Conservation (phyloP, 1,140 invertebrate species). For the Mycetomoellerius zeteki region DNA sequence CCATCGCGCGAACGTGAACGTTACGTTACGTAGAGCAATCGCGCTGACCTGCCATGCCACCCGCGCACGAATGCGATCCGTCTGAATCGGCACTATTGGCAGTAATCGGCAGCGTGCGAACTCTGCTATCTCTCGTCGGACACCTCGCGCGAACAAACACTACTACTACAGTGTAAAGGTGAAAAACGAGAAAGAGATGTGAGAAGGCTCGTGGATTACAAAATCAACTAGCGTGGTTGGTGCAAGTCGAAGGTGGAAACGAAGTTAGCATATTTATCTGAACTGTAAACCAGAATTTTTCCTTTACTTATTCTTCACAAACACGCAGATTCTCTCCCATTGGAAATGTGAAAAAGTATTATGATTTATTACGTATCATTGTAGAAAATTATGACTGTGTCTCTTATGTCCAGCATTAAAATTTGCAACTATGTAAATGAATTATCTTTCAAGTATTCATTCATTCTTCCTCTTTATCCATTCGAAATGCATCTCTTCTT, state of each 20-base stretch:
- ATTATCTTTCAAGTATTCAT: background rate
- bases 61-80: slow-evolving; percentile 21
- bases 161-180: slow-evolving; percentile 1
- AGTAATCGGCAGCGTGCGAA: slow-evolving; percentile 62
- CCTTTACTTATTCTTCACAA: background rate
- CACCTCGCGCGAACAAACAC: slow-evolving; percentile 12
- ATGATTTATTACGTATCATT: background rate
- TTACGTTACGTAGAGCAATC: slow-evolving; percentile 36
- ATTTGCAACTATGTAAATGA: background rate
- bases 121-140: slow-evolving; percentile 48
- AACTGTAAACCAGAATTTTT: background rate
- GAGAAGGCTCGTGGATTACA: slow-evolving; percentile 6
- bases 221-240: background rate
- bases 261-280: slow-evolving; percentile 24
- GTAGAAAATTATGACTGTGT: background rate
- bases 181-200: slow-evolving; percentile 7
- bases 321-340: background rate
- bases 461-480: background rate
- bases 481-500: background rate
- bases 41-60: slow-evolving; percentile 28
- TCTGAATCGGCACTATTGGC: slow-evolving; percentile 27
- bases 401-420: background rate
- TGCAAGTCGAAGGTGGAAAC: background rate
- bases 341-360: background rate
- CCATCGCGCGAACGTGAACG: slow-evolving; percentile 47